Evolutionary conservation across 92 coral and sea anemone genomes (phyloP), one percentile per base, ranked within the genome.

Genomic region (Epizoanthus stellaris): DNA sequence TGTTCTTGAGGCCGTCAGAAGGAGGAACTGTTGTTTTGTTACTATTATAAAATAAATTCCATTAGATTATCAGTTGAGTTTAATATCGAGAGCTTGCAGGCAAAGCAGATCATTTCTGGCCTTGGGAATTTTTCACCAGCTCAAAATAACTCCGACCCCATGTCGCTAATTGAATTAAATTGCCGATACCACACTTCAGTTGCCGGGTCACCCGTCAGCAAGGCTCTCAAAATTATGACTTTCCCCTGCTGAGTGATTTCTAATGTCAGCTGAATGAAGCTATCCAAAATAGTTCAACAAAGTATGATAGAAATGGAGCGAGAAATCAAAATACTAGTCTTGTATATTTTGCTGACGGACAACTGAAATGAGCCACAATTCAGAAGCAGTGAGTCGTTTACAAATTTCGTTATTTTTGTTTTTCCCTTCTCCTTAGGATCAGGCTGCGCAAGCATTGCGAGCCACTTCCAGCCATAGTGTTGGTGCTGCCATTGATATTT

Each of bases 381-480:
- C 13, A 21, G 17, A 39, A 17, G 52, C 13, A 17, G 21, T 23
- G 61, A 21, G 65, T 16, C 42, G n/a, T 42, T 84, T 62, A 7
- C 54, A 1, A 49, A 49, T 49, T 49, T 47, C 17, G 19, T 14
- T 67, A 54, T 36, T 61, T 17, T 30, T 38, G 5, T 57, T 62
- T 38, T 23, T 80, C 58, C 9, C 75, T 36, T 42, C 16, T 70
- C 76, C 57, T 42, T 77, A 94, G 95, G 98, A 91, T 36, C 4
- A 65, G 19, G 95, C 92, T 7, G 88, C 91, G 54, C 83, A 92
- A 59, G 95, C 95, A 47, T 63, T 92, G 84, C 83, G 92, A 47
- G 82, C 79, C 30, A 94, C 95, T 6, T 72, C 98, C 10, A 93
- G 92, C 71, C 92, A 88, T 17, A 88, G 94, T 80, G 88, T 94